phyloP scores from a whole-genome alignment of 1,140 invertebrate species.

The Atta texana region DNA sequence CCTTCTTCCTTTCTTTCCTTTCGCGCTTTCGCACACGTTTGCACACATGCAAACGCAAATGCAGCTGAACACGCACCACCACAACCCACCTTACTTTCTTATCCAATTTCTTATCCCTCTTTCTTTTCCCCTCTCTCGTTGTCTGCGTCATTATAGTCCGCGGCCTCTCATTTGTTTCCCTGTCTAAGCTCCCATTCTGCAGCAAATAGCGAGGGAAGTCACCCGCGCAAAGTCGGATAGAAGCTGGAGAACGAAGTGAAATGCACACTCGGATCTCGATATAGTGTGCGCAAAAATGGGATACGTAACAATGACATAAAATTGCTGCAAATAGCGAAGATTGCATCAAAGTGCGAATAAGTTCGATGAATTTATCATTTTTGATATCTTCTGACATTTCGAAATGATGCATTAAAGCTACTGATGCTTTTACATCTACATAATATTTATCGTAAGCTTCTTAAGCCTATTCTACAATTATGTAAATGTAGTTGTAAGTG shows the following conservation, averaged over 20 bases:
- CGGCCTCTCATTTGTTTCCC: slow-evolving; percentile 74
- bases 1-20: slow-evolving; percentile 52
- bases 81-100: slow-evolving; percentile 72
- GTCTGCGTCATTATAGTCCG: slow-evolving; percentile 66
- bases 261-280: neutral
- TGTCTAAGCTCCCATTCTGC: slow-evolving; percentile 65
- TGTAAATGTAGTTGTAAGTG: too few species aligned
- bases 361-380: neutral
- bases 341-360: neutral
- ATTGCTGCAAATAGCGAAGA: neutral
- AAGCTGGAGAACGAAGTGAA: slow-evolving; percentile 23
- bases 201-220: slow-evolving; percentile 20
- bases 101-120: slow-evolving; percentile 75
- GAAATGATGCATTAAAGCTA: too few species aligned
- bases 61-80: slow-evolving; percentile 69
- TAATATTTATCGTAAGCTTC: too few species aligned
- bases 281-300: too few species aligned
- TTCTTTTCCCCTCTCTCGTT: slow-evolving; percentile 13
- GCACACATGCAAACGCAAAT: slow-evolving; percentile 9
- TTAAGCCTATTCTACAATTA: too few species aligned
- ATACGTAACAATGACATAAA: neutral
- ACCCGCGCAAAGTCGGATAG: slow-evolving; percentile 66
- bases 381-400: neutral
- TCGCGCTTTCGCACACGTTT: slow-evolving; percentile 67
- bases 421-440: too few species aligned